A percentile compares a stretch with the other conserved stretches of the same genome.
These are phyloP conservation scores for Caenorhabditis remanei DNA, from an alignment of 1,140 invertebrate genomes.

Conservation along the genomic window DNA sequence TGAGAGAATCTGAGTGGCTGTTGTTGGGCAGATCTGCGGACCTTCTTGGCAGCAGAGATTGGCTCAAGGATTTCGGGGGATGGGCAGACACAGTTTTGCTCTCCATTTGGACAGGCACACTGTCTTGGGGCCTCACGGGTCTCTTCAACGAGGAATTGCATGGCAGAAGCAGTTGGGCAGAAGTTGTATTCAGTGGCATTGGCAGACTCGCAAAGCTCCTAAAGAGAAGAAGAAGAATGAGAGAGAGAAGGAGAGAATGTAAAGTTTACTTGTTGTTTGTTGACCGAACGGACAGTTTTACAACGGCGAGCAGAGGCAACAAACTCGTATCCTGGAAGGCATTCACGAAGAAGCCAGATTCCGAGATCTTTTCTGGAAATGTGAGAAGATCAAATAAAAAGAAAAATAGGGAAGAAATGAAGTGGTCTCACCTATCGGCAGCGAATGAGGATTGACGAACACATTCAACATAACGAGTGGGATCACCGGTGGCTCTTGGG, in stretches of 20 bases:
- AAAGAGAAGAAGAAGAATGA: background rate
- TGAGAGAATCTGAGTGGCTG: conserved; percentile 66
- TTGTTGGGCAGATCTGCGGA: conserved; percentile 53
- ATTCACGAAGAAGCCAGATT: conserved; percentile 75
- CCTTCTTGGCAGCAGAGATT: conserved; percentile 55
- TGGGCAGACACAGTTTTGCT: conserved; percentile 71
- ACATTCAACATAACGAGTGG: conserved; percentile 71
- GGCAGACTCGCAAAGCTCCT: conserved; percentile 71
- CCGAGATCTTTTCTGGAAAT: conserved; percentile 74
- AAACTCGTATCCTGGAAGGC: conserved; percentile 74
- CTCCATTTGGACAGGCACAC: conserved; percentile 71
- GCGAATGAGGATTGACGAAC: conserved; percentile 68
- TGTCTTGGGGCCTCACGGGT: conserved; percentile 68
- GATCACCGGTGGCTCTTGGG: conserved; percentile 72
- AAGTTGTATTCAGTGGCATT: conserved; percentile 72
- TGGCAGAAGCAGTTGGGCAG: conserved; percentile 53
- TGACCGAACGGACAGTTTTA: conserved; percentile 72
- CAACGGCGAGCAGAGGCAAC: conserved; percentile 74
- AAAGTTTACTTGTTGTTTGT: conserved; percentile 69
- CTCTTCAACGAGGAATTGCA: conserved; percentile 71
- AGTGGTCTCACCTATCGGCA: conserved; percentile 66
- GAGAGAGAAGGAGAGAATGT: background rate
- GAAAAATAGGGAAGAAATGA: background rate
- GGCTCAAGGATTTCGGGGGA: conserved; percentile 72
- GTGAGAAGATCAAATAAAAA: background rate